Evolutionary conservation across 2,113 vertebrate species (phyloP).

Genomic region (Takifugu flavidus): DNA sequence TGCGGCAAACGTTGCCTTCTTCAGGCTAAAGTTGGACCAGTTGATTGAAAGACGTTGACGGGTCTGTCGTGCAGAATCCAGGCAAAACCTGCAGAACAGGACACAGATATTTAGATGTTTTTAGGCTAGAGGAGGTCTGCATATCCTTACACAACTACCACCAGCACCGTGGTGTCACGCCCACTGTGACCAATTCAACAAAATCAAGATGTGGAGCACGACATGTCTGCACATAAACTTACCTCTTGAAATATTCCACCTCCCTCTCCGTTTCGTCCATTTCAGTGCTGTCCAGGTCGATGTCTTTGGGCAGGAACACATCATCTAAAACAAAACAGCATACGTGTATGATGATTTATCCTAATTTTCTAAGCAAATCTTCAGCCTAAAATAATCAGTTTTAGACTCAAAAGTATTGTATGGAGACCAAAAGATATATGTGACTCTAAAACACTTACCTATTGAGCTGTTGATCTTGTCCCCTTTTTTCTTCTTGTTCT

Average conservation of each 20-base stretch:
- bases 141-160: too few relatives aligned
- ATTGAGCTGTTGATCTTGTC: slow-evolving; percentile 88
- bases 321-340: slow-evolving; percentile 81
- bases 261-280: slow-evolving; percentile 98
- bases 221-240: not conserved
- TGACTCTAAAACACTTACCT: slow-evolving; percentile 71
- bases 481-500: slow-evolving; percentile 94
- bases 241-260: slow-evolving; percentile 99
- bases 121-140: not conserved
- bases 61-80: slow-evolving; percentile 95
- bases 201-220: not conserved
- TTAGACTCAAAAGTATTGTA: not conserved
- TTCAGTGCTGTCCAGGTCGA: slow-evolving; percentile 94
- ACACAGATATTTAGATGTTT: not conserved
- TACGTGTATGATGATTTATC: not conserved
- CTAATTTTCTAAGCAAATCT: not conserved
- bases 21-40: slow-evolving; percentile 99
- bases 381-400: not conserved
- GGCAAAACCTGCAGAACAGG: slow-evolving; percentile 83
- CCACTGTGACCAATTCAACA: not conserved
- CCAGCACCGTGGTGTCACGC: too few relatives aligned
- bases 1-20: slow-evolving; percentile 95
- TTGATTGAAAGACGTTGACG: slow-evolving; percentile 97
- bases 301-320: slow-evolving; percentile 98
- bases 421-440: not conserved